These are phyloP conservation scores for Hippocampus barbouri DNA, from an alignment of 2,113 vertebrate species.

Conservation along the genomic window DNA sequence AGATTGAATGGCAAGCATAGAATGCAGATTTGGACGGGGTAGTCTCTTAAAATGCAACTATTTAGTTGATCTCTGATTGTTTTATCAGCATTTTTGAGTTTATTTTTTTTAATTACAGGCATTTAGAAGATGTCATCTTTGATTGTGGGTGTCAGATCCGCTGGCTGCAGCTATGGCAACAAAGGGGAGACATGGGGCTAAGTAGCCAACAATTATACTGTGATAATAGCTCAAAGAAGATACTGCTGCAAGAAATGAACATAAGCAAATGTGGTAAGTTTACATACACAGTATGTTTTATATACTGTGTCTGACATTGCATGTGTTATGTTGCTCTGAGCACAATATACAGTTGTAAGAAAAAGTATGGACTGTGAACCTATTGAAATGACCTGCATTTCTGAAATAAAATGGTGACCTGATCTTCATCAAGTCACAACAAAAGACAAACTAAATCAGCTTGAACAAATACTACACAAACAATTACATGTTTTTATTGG, in stretches of 20 bases:
- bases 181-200: conserved; percentile 83
- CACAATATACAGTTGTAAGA: neutral
- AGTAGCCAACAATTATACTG: conserved; percentile 83
- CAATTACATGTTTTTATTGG: too few species aligned
- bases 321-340: neutral
- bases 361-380: neutral
- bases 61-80: neutral
- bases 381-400: too few species aligned
- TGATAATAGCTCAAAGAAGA: conserved; percentile 63
- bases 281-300: neutral
- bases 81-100: neutral
- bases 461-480: too few species aligned
- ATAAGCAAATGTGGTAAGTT: conserved; percentile 88
- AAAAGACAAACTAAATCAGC: too few species aligned
- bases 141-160: conserved; percentile 91
- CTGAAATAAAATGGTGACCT: too few species aligned
- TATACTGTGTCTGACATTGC: neutral
- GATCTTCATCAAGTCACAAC: too few species aligned
- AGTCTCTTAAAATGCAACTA: neutral
- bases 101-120: conserved; percentile 62
- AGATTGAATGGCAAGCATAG: neutral
- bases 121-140: conserved; percentile 86
- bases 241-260: conserved; percentile 85
- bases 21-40: neutral
- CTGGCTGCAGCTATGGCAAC: conserved; percentile 97